Percentiles rank a stretch among this genome's conserved stretches.
These are phyloP conservation scores for Perca schrenkii DNA, from an alignment of 2,113 vertebrate genomes.

Conservation along the genomic window DNA sequence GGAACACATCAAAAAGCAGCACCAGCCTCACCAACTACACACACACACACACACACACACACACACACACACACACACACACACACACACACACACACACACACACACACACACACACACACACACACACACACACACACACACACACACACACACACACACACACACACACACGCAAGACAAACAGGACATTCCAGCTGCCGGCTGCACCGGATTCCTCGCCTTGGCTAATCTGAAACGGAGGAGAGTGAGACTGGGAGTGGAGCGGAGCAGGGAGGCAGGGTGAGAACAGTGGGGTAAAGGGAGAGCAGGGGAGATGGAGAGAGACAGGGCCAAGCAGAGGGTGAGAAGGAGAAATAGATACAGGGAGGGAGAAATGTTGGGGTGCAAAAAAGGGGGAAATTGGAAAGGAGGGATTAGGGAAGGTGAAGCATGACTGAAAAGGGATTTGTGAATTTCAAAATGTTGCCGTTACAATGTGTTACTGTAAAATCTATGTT, in stretches of 20 bases:
- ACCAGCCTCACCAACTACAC: constrained; percentile 80
- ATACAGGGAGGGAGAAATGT: constrained; percentile 18
- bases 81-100: constrained; percentile 53
- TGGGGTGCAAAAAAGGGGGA: constrained; percentile 13
- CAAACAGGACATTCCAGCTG: constrained; percentile 90
- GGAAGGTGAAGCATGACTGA: background rate
- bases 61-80: constrained; percentile 65
- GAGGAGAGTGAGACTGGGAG: constrained; percentile 82
- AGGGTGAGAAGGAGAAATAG: constrained; percentile 42
- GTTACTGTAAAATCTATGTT: background rate
- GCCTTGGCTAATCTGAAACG: constrained; percentile 82
- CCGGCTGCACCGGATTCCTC: constrained; percentile 86
- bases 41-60: constrained; percentile 53
- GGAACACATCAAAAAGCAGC: constrained; percentile 86
- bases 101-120: constrained; percentile 54
- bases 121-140: constrained; percentile 44
- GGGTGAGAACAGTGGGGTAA: constrained; percentile 63
- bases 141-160: constrained; percentile 45
- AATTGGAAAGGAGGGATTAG: constrained; percentile 2
- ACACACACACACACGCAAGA: constrained; percentile 69
- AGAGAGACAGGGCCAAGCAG: constrained; percentile 33
- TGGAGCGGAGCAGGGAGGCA: constrained; percentile 62
- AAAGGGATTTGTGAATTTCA: background rate
- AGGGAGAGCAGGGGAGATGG: constrained; percentile 49
- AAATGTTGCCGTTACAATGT: background rate